Base-by-base conservation (phyloP, 2,113 vertebrate species). In the Toxostoma redivivum region DNA sequence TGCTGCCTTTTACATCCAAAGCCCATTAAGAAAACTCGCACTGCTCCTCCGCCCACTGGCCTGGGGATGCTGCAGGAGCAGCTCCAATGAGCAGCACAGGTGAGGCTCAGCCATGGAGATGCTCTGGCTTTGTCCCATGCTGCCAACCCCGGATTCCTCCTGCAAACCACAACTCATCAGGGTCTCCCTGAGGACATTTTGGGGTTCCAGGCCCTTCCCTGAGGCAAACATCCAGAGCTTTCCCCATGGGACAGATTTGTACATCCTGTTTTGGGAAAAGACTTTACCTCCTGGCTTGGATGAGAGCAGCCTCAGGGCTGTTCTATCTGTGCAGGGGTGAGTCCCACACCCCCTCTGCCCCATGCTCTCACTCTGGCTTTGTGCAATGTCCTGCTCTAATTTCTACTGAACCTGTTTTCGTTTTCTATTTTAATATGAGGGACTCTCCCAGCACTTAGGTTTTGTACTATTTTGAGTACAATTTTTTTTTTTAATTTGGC, bases 1-100 rank as follows among this genome's bases (percentile, higher is more conserved):
- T 10, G 1, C 65, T 53, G 69, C 60, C 69, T 73, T 77, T 61
- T 33, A 38, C 2, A 4, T 56, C 37, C 65, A 58, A 88, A 50
- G 2, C 17, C 70, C 66, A 25, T 11, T 0, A 44, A 17, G 71
- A 25, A 37, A 86, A 16, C 24, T 61, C 54, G 7, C 33, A 2
- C 6, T 8, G 51, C 70, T 84, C 40, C 53, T 56, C 67, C 0
- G 0, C 50, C 37, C 64, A 8, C 25, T 1, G 0, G 3, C 10
- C 27, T 25, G 2, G 78, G 24, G 27, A 19, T 5, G 82, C 76
- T 21, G 77, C 76, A 10, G 81, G 45, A 47, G 21, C 69, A 28
- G 83, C 82, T 78, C 15, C 5, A 16, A 2, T 2, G 3, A 21
- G 45, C 64, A 51, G 50, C 23, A 3, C 30, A 30, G 6, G 21